phyloP scores from a whole-genome alignment of 2,888 invertebrate species.

The Drosophila seclusa region DNA sequence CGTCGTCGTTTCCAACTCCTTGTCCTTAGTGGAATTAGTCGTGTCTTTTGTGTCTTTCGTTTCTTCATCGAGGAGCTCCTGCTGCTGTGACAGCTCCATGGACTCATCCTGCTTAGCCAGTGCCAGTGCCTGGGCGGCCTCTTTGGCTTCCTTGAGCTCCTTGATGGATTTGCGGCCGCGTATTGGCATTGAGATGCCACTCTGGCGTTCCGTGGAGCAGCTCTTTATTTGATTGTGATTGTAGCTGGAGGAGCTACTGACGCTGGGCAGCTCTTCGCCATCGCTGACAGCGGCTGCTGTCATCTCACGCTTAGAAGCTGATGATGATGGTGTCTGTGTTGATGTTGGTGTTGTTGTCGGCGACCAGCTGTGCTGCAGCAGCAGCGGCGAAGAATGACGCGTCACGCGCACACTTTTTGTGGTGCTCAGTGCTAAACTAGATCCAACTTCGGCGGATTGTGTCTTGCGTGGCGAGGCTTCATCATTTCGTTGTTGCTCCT shows the following conservation, averaged over 20 bases:
- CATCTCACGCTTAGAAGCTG: constrained; percentile 5
- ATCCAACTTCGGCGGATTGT: constrained; percentile 27
- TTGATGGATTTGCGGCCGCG: constrained; percentile 81
- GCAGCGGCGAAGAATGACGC: constrained; percentile 76
- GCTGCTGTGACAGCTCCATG: constrained; percentile 40
- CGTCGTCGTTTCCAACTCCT: constrained; percentile 29
- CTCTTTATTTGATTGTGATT: constrained; percentile 49
- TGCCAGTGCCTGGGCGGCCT: constrained; percentile 39
- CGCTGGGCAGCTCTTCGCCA: constrained; percentile 45
- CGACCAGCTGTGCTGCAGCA: constrained; percentile 47
- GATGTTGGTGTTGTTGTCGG: constrained; percentile 32
- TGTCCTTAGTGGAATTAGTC: constrained; percentile 42
- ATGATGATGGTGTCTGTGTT: not conserved
- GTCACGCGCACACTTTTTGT: constrained; percentile 66
- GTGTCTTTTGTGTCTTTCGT: constrained; percentile 56
- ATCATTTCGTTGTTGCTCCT: not conserved
- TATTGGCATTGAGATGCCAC: constrained; percentile 35
- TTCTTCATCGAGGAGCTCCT: constrained; percentile 45
- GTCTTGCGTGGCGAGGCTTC: constrained; percentile 6
- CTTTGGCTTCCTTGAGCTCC: constrained; percentile 71
- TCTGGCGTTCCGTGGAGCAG: constrained; percentile 55
- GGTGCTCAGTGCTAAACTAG: constrained; percentile 13
- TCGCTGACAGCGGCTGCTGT: constrained; percentile 33
- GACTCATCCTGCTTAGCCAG: constrained; percentile 44
- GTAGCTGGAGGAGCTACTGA: constrained; percentile 14